Conservation (phyloP, 2,113 vertebrate species). For the Physeter macrocephalus region DNA sequence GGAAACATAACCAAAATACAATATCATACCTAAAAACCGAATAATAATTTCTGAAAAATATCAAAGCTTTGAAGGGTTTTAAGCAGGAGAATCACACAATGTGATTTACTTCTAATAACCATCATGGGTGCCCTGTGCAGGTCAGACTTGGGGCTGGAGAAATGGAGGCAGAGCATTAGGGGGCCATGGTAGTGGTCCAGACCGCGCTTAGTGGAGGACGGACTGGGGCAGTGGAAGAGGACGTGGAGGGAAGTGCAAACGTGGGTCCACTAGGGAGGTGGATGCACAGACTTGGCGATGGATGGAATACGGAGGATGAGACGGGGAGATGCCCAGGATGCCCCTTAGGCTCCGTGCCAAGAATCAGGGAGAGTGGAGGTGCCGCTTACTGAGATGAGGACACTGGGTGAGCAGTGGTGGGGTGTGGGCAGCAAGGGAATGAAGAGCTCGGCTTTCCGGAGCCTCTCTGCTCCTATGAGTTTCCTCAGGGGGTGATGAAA, state of each 20-base stretch:
- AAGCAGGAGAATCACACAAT: background rate
- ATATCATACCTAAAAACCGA: background rate
- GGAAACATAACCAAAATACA: background rate
- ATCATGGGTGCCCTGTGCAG: background rate
- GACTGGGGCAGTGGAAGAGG: background rate
- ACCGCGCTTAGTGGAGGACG: background rate
- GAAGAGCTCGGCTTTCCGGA: background rate
- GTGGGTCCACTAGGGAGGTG: background rate
- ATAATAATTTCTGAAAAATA: background rate
- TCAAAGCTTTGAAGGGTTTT: background rate
- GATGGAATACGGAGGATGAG: background rate
- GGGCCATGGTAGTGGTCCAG: background rate
- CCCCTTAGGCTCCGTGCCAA: background rate
- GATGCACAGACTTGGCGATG: background rate
- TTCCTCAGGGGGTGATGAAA: background rate
- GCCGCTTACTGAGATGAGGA: background rate
- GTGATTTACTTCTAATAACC: background rate
- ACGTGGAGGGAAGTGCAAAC: accelerated
- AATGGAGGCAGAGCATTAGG: background rate
- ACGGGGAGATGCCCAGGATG: background rate
- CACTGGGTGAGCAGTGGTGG: background rate
- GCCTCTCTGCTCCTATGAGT: background rate
- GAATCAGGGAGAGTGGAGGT: too few relatives aligned
- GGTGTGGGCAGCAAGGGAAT: background rate
- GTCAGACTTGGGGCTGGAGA: background rate